A percentile compares a stretch with the other conserved stretches of the same genome.
These are phyloP conservation scores for Agonopterix subpropinquella DNA, from an alignment of 2,888 invertebrate species.

Conservation along the genomic window DNA sequence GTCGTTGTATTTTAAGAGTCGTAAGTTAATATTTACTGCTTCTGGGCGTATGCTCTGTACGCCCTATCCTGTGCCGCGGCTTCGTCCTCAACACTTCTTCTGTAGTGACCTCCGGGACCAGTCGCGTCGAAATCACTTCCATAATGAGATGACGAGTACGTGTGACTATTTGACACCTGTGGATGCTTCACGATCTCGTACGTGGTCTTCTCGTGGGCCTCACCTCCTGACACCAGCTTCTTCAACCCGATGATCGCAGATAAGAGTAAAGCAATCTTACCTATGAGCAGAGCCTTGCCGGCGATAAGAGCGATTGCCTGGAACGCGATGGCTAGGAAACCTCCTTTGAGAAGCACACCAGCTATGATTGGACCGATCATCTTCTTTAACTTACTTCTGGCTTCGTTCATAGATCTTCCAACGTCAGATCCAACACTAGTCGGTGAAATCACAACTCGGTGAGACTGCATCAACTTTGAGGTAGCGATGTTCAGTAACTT, in stretches of 20 bases:
- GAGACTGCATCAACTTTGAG: slow-evolving; percentile 75
- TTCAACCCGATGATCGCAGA: slow-evolving; percentile 88
- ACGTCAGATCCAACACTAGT: slow-evolving; percentile 53
- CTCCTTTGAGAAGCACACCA: slow-evolving; percentile 82
- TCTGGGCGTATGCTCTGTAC: slow-evolving; percentile 71
- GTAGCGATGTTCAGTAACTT: slow-evolving; percentile 73
- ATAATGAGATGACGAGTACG: slow-evolving; percentile 82
- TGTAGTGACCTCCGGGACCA: slow-evolving; percentile 77
- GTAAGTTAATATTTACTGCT: slow-evolving; percentile 48
- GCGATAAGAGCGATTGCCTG: slow-evolving; percentile 85
- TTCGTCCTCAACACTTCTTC: slow-evolving; percentile 75
- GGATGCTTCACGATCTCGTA: slow-evolving; percentile 92
- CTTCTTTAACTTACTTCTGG: slow-evolving; percentile 78
- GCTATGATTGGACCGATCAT: slow-evolving; percentile 81
- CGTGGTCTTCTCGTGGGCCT: slow-evolving; percentile 85
- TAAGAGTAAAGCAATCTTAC: slow-evolving; percentile 88
- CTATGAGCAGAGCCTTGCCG: slow-evolving; percentile 87
- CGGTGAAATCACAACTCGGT: slow-evolving; percentile 74
- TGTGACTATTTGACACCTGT: slow-evolving; percentile 85
- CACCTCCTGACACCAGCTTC: slow-evolving; percentile 81
- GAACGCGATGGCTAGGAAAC: slow-evolving; percentile 83
- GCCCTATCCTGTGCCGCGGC: slow-evolving; percentile 79
- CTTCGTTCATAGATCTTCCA: slow-evolving; percentile 69
- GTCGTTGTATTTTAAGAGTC: slow-evolving; percentile 61
- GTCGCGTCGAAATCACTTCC: slow-evolving; percentile 77